A percentile compares a stretch with the other conserved stretches of the same genome.
Conservation (phyloP, 2,888 invertebrate species). For the Ligdia adustata region DNA sequence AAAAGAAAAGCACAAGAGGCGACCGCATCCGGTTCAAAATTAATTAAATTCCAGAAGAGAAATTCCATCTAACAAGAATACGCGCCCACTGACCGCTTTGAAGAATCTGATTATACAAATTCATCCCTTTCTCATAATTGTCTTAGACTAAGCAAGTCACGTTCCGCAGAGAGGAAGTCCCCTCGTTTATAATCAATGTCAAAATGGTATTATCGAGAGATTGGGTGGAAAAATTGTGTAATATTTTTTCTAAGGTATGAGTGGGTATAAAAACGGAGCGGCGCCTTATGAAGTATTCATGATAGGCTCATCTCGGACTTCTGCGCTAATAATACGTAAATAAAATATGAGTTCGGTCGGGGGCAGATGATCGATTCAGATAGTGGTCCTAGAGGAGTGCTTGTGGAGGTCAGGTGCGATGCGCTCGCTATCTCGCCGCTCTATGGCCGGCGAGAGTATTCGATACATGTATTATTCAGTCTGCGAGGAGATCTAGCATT, state of each 20-base stretch:
- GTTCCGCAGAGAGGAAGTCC: constrained; percentile 44
- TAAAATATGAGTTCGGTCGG: constrained; percentile 44
- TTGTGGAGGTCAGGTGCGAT: constrained; percentile 38
- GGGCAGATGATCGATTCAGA: constrained; percentile 47
- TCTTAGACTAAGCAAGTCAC: constrained; percentile 53
- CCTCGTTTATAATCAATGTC: constrained; percentile 49
- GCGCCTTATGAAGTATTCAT: constrained; percentile 39
- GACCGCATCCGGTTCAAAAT: constrained; percentile 25
- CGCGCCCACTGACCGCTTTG: constrained; percentile 47
- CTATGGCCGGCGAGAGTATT: constrained; percentile 22
- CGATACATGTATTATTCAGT: constrained; percentile 57
- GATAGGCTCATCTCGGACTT: constrained; percentile 39
- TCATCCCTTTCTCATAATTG: constrained; percentile 52
- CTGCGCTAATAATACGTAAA: constrained; percentile 42
- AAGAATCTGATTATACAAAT: constrained; percentile 52
- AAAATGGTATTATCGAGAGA: constrained; percentile 44
- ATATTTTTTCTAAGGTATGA: constrained; percentile 36
- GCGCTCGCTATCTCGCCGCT: constrained; percentile 16
- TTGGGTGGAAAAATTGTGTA: constrained; percentile 43
- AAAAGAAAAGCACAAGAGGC: constrained; percentile 15
- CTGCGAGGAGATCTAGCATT: constrained; percentile 41
- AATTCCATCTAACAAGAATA: constrained; percentile 39
- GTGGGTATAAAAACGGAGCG: constrained; percentile 28
- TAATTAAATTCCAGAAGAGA: constrained; percentile 31
- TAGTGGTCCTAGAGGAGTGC: constrained; percentile 27